phyloP scores from a whole-genome alignment of 1,140 invertebrate genomes.

The Pseudomyrmex cubaensis region DNA sequence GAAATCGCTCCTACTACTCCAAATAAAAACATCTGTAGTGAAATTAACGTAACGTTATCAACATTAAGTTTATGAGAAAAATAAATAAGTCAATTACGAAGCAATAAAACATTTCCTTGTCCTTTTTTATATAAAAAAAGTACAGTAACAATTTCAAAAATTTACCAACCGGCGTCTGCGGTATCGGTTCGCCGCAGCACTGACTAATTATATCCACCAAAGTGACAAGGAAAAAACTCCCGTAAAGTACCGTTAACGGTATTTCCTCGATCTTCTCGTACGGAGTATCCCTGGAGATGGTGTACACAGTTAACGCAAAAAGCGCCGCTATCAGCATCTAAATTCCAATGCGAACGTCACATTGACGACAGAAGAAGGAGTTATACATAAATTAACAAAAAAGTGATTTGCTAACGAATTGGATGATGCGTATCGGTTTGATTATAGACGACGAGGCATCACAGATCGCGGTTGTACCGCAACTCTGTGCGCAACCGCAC shows the following conservation, averaged over 20 bases:
- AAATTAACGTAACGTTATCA: background rate
- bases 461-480: background rate
- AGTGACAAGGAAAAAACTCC: slow-evolving; percentile 69
- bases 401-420: slow-evolving; percentile 74
- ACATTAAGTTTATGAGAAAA: background rate
- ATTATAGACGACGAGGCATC: slow-evolving; percentile 50
- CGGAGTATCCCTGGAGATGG: slow-evolving; percentile 61
- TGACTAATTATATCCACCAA: slow-evolving; percentile 76
- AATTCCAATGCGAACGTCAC: background rate
- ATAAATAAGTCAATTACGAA: no score
- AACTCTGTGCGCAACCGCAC: slow-evolving; percentile 9
- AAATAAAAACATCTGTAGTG: slow-evolving; percentile 75
- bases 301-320: slow-evolving; percentile 64
- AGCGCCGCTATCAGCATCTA: slow-evolving; percentile 66
- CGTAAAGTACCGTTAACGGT: slow-evolving; percentile 64
- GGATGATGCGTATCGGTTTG: slow-evolving; percentile 76
- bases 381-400: no score
- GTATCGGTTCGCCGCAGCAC: slow-evolving; percentile 75
- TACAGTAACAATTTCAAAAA: no score
- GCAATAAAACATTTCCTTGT: no score
- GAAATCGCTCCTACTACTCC: slow-evolving; percentile 68
- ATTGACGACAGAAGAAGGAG: no score
- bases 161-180: slow-evolving; percentile 75
- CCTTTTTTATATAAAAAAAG: no score
- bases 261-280: slow-evolving; percentile 61